A percentile compares a stretch with the other conserved stretches of the same genome.
phyloP scores from a whole-genome alignment of 2,113 vertebrate species.

The Dermatemys mawii region DNA sequence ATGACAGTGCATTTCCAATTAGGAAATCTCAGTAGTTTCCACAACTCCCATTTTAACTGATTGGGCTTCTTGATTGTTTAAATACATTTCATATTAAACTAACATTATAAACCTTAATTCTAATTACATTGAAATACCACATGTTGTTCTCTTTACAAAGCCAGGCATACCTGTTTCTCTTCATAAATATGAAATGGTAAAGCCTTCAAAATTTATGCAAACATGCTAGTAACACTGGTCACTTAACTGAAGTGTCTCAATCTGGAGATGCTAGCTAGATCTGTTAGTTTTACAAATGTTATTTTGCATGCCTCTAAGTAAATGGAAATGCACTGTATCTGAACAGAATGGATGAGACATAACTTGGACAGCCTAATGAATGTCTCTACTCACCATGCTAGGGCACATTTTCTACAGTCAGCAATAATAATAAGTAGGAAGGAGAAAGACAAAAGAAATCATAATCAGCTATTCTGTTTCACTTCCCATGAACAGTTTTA shows the following conservation, averaged over 20 bases:
- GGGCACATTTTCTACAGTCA: constrained; percentile 94
- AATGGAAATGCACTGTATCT: constrained; percentile 84
- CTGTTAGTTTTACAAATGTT: not conserved
- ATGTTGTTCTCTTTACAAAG: not conserved
- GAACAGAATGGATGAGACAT: constrained; percentile 65
- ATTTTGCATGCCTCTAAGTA: constrained; percentile 12
- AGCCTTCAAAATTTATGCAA: not conserved
- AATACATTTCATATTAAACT: not conserved
- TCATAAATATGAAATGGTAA: not conserved
- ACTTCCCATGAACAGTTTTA: constrained; percentile 32
- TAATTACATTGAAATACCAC: not conserved
- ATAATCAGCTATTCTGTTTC: constrained; percentile 60
- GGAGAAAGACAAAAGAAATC: constrained; percentile 74
- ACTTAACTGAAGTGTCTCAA: not conserved
- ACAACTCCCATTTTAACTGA: constrained; percentile 8
- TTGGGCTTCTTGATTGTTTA: not conserved
- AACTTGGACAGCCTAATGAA: constrained; percentile 71
- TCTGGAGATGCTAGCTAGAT: not conserved
- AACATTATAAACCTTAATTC: not conserved
- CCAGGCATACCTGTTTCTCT: not conserved
- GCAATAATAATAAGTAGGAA: constrained; percentile 77
- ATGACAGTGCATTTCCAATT: constrained; percentile 79
- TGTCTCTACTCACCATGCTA: constrained; percentile 91
- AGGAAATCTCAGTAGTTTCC: constrained; percentile 26
- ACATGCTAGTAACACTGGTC: rapidly evolving